Evolutionary conservation across 2,888 invertebrate genomes (phyloP).

Genomic region (Creontiades dilutus): DNA sequence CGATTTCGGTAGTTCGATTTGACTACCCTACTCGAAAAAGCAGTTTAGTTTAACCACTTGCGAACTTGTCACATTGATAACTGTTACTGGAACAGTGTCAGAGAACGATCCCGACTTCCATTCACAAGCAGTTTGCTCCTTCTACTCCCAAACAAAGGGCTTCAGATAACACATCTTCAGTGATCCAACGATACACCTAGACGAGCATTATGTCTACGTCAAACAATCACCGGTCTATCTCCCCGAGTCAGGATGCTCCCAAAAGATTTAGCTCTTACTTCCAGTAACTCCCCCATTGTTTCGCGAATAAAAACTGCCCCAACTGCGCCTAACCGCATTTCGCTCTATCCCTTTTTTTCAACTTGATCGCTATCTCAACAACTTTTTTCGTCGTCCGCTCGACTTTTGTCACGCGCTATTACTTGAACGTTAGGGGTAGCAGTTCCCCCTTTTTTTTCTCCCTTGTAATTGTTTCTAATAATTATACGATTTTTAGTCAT

Average conservation of each 20-base stretch:
- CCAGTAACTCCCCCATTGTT: conserved; percentile 35
- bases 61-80: no score
- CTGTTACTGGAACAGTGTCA: neutral
- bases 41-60: no score
- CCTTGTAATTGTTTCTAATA: conserved; percentile 9
- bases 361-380: conserved; percentile 5
- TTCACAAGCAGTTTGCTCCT: neutral
- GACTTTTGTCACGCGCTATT: conserved; percentile 39
- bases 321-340: conserved; percentile 19
- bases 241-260: conserved; percentile 31
- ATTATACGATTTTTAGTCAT: conserved; percentile 27
- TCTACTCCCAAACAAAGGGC: conserved; percentile 47
- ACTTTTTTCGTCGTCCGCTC: conserved; percentile 2
- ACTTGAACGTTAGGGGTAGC: neutral
- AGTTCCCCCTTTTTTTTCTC: neutral
- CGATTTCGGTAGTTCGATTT: no score
- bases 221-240: conserved; percentile 46
- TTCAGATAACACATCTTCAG: conserved; percentile 52
- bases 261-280: conserved; percentile 56
- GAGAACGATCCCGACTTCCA: neutral
- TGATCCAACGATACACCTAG: conserved; percentile 55
- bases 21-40: no score
- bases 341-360: neutral
- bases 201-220: conserved; percentile 63
- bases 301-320: neutral